phyloP scores from a whole-genome alignment of 2,113 vertebrate genomes.

The Lipotes vexillifer region DNA sequence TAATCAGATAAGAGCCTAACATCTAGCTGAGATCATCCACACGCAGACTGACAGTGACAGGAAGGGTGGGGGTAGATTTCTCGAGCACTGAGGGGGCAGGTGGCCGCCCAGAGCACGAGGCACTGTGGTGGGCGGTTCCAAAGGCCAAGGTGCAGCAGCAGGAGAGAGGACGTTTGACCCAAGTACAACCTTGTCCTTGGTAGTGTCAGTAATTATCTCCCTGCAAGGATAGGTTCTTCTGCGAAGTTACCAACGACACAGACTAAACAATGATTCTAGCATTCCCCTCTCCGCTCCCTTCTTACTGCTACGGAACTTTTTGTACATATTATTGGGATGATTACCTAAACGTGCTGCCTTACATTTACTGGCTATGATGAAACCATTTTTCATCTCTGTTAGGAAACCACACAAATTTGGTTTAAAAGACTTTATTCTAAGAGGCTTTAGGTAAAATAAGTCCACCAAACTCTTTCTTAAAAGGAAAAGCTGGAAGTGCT shows the following conservation, averaged over 20 bases:
- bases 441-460: not conserved
- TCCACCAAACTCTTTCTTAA: not conserved
- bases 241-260: not conserved
- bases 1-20: constrained; percentile 24
- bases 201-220: not conserved
- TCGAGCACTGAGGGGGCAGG: not conserved
- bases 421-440: not conserved
- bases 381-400: not conserved
- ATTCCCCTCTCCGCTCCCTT: not conserved
- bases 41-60: not conserved
- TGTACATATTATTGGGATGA: not conserved
- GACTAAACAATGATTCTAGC: not conserved
- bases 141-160: not conserved
- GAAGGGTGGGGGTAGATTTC: not conserved
- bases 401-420: not conserved
- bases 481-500: not conserved
- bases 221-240: not conserved
- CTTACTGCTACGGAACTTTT: not conserved
- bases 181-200: not conserved
- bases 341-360: not conserved
- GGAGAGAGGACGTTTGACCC: not conserved
- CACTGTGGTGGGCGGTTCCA: not conserved
- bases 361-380: not conserved
- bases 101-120: not conserved
- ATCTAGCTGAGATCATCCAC: constrained; percentile 64